These are phyloP conservation scores for Antheraea yamamai DNA, from an alignment of 2,888 invertebrate species.

Conservation along the genomic window DNA sequence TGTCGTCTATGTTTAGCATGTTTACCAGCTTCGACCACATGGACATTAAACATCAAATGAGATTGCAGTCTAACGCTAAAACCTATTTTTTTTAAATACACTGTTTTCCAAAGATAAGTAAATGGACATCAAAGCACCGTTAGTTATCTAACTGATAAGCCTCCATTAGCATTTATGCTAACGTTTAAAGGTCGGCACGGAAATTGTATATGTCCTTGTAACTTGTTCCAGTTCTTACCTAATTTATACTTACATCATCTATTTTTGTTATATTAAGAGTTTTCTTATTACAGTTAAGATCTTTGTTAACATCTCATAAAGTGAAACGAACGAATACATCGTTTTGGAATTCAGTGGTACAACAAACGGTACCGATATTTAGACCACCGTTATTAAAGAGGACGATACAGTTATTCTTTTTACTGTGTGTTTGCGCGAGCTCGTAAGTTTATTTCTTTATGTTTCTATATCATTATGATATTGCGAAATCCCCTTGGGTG, in stretches of 20 bases:
- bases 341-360: conserved; percentile 56
- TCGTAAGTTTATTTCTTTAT: conserved; percentile 63
- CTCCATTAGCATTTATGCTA: no score
- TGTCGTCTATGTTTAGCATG: no score
- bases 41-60: no score
- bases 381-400: conserved; percentile 64
- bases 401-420: conserved; percentile 68
- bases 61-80: no score
- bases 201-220: no score
- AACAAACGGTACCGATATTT: conserved; percentile 71
- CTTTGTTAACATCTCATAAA: conserved; percentile 11
- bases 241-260: background rate
- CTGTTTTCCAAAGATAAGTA: no score
- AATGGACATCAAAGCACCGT: no score
- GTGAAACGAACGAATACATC: conserved; percentile 27
- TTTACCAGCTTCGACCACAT: no score
- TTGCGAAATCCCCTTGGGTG: no score
- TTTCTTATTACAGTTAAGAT: conserved; percentile 12
- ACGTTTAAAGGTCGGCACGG: no score
- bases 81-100: no score
- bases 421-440: conserved; percentile 81
- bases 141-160: no score
- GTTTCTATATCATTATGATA: background rate
- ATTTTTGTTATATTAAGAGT: background rate
- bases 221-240: background rate